These are phyloP conservation scores for Tragelaphus strepsiceros DNA, from an alignment of 2,113 vertebrate species.

Conservation along the genomic window DNA sequence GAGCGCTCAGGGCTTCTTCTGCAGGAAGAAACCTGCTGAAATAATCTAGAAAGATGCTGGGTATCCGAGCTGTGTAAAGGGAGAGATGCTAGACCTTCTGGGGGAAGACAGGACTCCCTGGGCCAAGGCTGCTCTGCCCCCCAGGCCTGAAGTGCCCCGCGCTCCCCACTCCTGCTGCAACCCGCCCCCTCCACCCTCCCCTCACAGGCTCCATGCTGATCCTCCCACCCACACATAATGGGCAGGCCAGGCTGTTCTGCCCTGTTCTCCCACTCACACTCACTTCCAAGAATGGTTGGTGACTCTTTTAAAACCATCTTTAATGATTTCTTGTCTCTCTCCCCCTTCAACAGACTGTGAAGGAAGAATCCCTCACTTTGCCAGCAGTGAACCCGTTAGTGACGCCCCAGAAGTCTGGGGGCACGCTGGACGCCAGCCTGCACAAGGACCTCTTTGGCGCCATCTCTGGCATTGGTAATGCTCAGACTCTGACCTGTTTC, in stretches of 20 bases:
- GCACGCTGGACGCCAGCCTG: constrained; percentile 88
- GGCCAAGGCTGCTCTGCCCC: background rate
- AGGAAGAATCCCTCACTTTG: constrained; percentile 85
- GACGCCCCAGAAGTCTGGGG: constrained; percentile 91
- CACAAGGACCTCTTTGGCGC: constrained; percentile 98
- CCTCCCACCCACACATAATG: background rate
- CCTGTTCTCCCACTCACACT: background rate
- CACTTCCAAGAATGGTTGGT: background rate
- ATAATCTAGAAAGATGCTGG: background rate
- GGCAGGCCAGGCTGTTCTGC: background rate
- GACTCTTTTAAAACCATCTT: background rate
- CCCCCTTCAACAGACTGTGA: constrained; percentile 82
- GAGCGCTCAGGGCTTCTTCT: background rate
- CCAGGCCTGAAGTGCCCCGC: rapidly evolving
- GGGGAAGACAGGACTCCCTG: background rate
- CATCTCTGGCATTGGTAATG: constrained; percentile 95
- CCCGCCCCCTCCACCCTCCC: rapidly evolving
- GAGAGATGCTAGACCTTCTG: background rate
- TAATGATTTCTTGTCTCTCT: background rate
- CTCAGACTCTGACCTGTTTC: background rate
- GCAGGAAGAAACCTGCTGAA: background rate
- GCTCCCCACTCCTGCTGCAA: background rate
- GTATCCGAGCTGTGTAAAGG: background rate
- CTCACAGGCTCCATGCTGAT: rapidly evolving
- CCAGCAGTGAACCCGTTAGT: constrained; percentile 83